Percentiles rank a stretch among this genome's conserved stretches.
These are phyloP conservation scores for Excalfactoria chinensis DNA, from an alignment of 2,113 vertebrate species.

Conservation along the genomic window DNA sequence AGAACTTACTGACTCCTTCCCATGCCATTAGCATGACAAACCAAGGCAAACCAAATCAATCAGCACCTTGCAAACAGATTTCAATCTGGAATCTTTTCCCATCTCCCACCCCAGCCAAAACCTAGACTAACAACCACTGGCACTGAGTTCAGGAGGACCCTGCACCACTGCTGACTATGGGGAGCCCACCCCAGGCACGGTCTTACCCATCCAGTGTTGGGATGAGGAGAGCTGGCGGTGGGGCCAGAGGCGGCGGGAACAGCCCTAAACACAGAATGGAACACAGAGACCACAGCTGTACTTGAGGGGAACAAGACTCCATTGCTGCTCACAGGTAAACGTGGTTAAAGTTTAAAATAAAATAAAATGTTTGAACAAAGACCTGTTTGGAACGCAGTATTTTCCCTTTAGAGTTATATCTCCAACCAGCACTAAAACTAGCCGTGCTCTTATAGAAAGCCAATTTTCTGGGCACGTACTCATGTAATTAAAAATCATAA, in stretches of 20 bases:
- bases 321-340: background rate
- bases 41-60: background rate
- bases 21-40: fast-evolving
- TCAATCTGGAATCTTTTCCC: background rate
- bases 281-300: background rate
- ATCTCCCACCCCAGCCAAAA: fast-evolving
- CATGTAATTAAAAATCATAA: background rate
- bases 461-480: background rate
- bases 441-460: background rate
- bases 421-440: background rate
- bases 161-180: background rate
- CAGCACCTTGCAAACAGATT: background rate
- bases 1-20: background rate
- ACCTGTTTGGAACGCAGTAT: background rate
- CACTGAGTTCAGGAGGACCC: background rate
- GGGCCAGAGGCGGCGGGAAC: conserved; percentile 78
- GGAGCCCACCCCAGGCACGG: background rate
- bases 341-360: background rate
- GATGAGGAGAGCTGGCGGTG: conserved; percentile 75
- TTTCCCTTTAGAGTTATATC: background rate
- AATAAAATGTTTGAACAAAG: background rate
- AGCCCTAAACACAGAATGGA: conserved; percentile 61
- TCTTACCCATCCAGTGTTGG: conserved; percentile 77
- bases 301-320: background rate
- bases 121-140: background rate